Base-by-base conservation (phyloP, 1,140 invertebrate genomes). In the Acromyrmex charruanus region DNA sequence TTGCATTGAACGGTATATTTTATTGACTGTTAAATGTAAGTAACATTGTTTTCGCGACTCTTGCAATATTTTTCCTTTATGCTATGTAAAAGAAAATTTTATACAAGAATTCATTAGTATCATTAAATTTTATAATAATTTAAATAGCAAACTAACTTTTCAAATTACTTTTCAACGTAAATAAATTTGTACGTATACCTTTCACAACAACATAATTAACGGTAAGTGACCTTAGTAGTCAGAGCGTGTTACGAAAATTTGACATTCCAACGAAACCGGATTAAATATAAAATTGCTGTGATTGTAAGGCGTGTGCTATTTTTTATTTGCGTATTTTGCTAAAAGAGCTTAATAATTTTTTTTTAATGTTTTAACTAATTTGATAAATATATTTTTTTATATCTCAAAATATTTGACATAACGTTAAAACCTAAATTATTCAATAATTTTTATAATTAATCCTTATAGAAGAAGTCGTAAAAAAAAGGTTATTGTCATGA, bases 231-330 rank as follows among this genome's bases (percentile, higher is more conserved):
- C 25, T 18, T n/a, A 3, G 16, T 49, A 84, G 63, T 63, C 35
- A 49, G 80, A 63, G 80, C 69, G 39, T 63, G 25, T 61, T 44
- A 51, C 28, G 12, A 49, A 69, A 69, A 69, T 69, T 69, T 51
- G 12, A 68, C 12, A 2, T n/a, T 49, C 18, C 12, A 75, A 84
- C 2, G 2, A 75, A 75, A 75, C 59, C 16, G 35, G 53, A 6
- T 35, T 35, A 58, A 39, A 59, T 59, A 55, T 2, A 21, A n/a
- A 66, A 55, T 35, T 80, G 14, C 6, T 31, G 25, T 16, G 14
- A 51, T 44, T 80, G 16, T 6, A 39, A 55, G 61, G 2, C 28
- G 25, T 12, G 21, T 12, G n/a, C 10, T 6, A 35, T 16, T 25
- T n/a, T 68, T 39, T 28, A 69, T 69, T 28, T 9, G 1, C 7